Evolutionary conservation across 1,140 invertebrate genomes (phyloP).

Genomic region (Goniozus legneri): DNA sequence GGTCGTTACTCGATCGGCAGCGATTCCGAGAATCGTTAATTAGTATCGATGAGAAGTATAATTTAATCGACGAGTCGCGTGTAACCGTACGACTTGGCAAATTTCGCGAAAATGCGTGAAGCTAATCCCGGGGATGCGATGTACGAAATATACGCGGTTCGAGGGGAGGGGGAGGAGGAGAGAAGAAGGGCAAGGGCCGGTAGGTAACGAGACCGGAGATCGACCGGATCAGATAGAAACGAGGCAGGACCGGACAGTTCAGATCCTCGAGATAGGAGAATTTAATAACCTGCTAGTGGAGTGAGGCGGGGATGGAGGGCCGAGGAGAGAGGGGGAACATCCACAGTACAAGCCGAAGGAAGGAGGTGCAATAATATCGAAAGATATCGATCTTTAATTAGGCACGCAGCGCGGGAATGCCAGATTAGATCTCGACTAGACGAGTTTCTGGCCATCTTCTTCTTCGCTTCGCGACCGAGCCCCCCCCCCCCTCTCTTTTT

Average conservation of each 20-base stretch:
- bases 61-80: too few species aligned
- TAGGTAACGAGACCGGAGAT: constrained; percentile 35
- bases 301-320: constrained; percentile 2
- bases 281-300: constrained; percentile 52
- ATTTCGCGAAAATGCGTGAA: too few species aligned
- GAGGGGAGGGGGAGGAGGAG: constrained; percentile 4
- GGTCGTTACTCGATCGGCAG: too few species aligned
- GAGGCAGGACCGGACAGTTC: constrained; percentile 45
- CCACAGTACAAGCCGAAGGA: constrained; percentile 23
- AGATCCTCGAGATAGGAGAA: constrained; percentile 52
- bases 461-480: too few species aligned
- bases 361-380: constrained; percentile 52
- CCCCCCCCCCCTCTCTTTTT: too few species aligned
- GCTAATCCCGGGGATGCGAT: too few species aligned
- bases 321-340: constrained; percentile 20
- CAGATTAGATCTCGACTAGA: constrained; percentile 51
- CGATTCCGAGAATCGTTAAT: too few species aligned
- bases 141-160: too few species aligned
- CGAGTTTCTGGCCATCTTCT: too few species aligned
- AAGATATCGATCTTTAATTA: constrained; percentile 57
- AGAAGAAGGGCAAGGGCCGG: constrained; percentile 5
- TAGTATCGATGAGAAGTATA: too few species aligned
- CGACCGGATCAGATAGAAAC: constrained; percentile 45
- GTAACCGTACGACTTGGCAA: too few species aligned
- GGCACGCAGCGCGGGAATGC: constrained; percentile 52